Evolutionary conservation across 2,888 invertebrate genomes (phyloP).

Genomic region (Deilephila elpenor): DNA sequence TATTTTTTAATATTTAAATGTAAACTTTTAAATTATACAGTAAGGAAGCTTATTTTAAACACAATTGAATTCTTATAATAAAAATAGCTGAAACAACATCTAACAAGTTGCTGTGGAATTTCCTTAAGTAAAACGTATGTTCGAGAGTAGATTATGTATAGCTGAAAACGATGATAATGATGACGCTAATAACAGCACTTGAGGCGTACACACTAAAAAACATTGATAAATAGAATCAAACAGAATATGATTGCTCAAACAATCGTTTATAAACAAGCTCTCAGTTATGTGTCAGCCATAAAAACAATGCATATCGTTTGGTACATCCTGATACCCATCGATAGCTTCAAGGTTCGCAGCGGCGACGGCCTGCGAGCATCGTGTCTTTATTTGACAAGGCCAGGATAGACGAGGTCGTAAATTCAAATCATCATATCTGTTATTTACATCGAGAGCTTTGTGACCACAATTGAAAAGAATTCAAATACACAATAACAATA

Average conservation of each 20-base stretch:
- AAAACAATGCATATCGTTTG: constrained; percentile 63
- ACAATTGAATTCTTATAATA: too few relatives aligned
- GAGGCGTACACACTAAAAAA: not conserved
- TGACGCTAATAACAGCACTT: too few relatives aligned
- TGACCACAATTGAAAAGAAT: not conserved
- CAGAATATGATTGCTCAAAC: not conserved
- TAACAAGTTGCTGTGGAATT: too few relatives aligned
- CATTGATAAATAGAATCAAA: not conserved
- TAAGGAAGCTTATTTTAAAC: too few relatives aligned
- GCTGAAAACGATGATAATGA: too few relatives aligned
- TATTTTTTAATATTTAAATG: too few relatives aligned
- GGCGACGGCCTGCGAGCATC: constrained; percentile 58
- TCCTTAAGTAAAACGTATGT: too few relatives aligned
- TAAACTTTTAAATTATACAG: too few relatives aligned
- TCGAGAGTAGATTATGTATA: too few relatives aligned
- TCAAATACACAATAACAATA: not conserved
- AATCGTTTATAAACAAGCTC: constrained; percentile 16
- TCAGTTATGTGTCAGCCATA: constrained; percentile 24
- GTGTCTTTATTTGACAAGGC: constrained; percentile 72
- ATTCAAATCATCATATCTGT: constrained; percentile 51
- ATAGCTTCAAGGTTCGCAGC: constrained; percentile 68
- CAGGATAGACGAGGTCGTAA: constrained; percentile 53
- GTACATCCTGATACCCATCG: constrained; percentile 75
- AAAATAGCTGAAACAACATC: too few relatives aligned
- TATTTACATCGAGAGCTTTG: constrained; percentile 19